Percentiles rank a stretch among this genome's conserved stretches.
phyloP scores from a whole-genome alignment of 2,888 invertebrate species.

The Eurois occulta region DNA sequence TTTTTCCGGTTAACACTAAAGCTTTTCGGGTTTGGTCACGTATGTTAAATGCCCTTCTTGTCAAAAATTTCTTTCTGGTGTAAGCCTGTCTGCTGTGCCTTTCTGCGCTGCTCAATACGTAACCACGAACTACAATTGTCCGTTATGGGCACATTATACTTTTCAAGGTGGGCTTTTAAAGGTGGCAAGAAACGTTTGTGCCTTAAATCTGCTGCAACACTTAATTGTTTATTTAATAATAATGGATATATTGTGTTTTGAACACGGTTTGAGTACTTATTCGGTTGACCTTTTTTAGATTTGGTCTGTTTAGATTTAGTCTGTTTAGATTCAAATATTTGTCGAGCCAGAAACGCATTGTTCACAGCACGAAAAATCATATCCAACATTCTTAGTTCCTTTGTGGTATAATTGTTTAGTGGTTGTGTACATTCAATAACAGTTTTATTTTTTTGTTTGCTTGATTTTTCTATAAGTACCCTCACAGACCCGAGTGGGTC shows the following conservation, averaged over 20 bases:
- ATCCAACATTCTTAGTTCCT: constrained; percentile 39
- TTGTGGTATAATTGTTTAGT: constrained; percentile 12
- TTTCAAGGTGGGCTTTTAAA: constrained; percentile 25
- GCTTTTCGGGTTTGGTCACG: background rate
- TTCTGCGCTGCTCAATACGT: too few species aligned
- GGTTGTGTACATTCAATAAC: constrained; percentile 28
- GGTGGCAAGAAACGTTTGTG: constrained; percentile 38
- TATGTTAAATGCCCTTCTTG: background rate
- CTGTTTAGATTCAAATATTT: background rate
- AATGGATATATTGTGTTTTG: constrained; percentile 20
- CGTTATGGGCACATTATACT: background rate
- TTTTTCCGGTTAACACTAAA: constrained; percentile 6
- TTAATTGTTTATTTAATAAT: constrained; percentile 37
- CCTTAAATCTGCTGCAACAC: constrained; percentile 28
- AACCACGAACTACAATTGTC: constrained; percentile 5
- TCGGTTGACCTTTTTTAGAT: fast-evolving
- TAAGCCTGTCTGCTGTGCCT: too few species aligned
- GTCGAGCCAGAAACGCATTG: background rate
- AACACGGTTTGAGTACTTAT: fast-evolving
- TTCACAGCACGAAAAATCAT: constrained; percentile 25
- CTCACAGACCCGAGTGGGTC: constrained; percentile 1
- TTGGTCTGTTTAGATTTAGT: background rate
- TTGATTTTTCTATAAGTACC: constrained; percentile 11
- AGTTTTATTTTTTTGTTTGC: background rate
- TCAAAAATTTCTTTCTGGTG: background rate